Base-by-base conservation (phyloP, 92 coral and sea anemone genomes). In the Phenganax marumi region DNA sequence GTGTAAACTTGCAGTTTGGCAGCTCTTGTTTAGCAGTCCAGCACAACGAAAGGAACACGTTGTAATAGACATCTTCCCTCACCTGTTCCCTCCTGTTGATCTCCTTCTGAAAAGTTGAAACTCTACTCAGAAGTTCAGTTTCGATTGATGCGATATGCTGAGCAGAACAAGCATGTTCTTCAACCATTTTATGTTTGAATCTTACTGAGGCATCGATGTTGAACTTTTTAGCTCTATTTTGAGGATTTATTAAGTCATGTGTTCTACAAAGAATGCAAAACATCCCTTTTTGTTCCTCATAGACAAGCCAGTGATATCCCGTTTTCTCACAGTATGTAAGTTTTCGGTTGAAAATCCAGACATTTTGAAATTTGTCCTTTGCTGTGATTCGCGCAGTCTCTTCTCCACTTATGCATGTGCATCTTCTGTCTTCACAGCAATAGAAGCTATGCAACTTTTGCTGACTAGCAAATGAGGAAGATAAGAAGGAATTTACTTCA, bases 11-110 rank as follows among this genome's bases (percentile, higher is more conserved):
- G 75, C 76, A 72, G 54, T 87, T 87, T n/a, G 90, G 54, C 60
- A 88, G 74, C 47, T 88, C 90, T 48, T 88, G 85, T 50, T 88
- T 87, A 8, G 84, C 84, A 22, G 75, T 65, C 84, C 86, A 88
- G 62, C 84, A 85, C 21, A 85, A 58, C 17, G 52, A 66, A 2
- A 62, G 12, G 12, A 62, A 62, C 0, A 13, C 68, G 25, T 62
- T 62, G 5, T 62, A 43, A 6, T 26, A 68, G 39, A 5, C 33
- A 54, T 83, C 74, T 4, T 73, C 86, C 19, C 68, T 71, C 6
- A 71, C 58, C 23, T 82, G 66, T 43, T 82, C 85, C 49, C 62
- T 26, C 43, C 50, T 54, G 18, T 82, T 71, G 50, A 82, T 57
- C 43, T 71, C 70, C 17, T 82, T 70, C 50, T 82, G 86, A 13